phyloP scores from a whole-genome alignment of 2,888 invertebrate species.

The Galerucella pusilla region DNA sequence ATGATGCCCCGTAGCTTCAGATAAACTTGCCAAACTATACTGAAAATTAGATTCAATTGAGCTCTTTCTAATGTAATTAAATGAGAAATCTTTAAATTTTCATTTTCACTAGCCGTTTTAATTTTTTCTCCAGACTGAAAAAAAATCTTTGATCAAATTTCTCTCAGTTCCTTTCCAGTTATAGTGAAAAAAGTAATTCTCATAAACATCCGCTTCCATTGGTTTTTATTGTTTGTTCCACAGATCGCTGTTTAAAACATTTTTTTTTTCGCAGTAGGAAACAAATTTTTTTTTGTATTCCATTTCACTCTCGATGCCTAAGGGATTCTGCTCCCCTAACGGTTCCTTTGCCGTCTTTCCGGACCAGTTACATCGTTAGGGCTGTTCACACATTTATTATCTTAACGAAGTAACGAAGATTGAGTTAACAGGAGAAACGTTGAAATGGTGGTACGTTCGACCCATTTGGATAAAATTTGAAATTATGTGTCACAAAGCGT shows the following conservation, averaged over 20 bases:
- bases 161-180: too few relatives aligned
- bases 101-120: too few relatives aligned
- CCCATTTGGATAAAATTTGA: conserved; percentile 8
- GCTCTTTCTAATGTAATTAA: too few relatives aligned
- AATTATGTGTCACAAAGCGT: background rate
- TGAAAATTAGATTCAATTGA: too few relatives aligned
- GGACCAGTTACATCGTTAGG: conserved; percentile 18
- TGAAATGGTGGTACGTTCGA: background rate
- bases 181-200: too few relatives aligned
- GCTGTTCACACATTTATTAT: conserved; percentile 19
- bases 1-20: too few relatives aligned
- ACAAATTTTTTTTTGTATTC: background rate
- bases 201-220: too few relatives aligned
- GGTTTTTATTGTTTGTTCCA: background rate
- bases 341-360: conserved; percentile 2
- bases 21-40: too few relatives aligned
- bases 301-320: background rate
- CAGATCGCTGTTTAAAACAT: background rate
- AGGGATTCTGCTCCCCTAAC: conserved; percentile 2
- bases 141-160: too few relatives aligned
- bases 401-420: conserved; percentile 19
- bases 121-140: too few relatives aligned
- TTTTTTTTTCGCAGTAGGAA: background rate
- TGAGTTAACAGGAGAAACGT: conserved; percentile 4
- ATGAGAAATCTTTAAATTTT: too few relatives aligned